Conservation (phyloP, 2,888 invertebrate species). For the Conops quadrifasciatus region DNA sequence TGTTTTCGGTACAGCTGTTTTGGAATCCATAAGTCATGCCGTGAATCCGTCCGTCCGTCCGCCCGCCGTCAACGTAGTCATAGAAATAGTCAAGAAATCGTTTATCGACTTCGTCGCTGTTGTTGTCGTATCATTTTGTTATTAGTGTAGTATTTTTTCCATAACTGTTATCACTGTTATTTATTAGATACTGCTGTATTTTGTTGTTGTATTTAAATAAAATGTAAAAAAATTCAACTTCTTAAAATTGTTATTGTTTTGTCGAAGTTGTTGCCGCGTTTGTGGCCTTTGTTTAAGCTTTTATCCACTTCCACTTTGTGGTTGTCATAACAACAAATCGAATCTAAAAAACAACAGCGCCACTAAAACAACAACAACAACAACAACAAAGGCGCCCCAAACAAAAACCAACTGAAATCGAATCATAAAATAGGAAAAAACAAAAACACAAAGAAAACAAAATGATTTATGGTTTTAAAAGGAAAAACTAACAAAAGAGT, state of each 20-base stretch:
- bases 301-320: no score
- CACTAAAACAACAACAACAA: slow-evolving; percentile 24
- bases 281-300: neutral
- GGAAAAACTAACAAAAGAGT: no score
- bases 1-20: neutral
- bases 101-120: neutral
- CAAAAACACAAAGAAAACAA: slow-evolving; percentile 2
- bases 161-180: neutral
- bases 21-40: neutral
- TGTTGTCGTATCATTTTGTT: neutral
- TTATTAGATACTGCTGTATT: neutral
- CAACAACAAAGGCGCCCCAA: slow-evolving; percentile 33
- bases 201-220: no score
- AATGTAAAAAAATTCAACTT: no score
- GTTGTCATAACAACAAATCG: slow-evolving; percentile 9
- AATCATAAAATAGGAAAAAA: slow-evolving; percentile 30
- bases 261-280: no score
- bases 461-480: no score
- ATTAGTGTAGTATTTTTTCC: no score
- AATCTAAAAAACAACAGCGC: neutral
- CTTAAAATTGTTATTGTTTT: no score
- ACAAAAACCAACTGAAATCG: slow-evolving; percentile 28
- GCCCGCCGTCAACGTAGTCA: neutral
- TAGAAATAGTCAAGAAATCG: no score
- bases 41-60: neutral